Base-by-base conservation (phyloP, 2,797 vertebrate species). In the Agapornis canus region DNA sequence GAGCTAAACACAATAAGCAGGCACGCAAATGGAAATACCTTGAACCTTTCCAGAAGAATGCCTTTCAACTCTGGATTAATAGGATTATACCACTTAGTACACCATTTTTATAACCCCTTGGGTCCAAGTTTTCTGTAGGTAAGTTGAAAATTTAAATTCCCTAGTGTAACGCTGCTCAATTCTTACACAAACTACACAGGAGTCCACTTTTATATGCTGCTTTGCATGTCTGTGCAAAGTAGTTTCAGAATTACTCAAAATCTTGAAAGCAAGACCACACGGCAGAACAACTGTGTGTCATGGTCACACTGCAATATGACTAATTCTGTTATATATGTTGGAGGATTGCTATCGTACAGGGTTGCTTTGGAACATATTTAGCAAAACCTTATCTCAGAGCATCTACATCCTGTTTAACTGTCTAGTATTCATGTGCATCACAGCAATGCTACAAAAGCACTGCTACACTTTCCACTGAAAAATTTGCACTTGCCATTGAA, bases 91-190 rank as follows among this genome's bases (percentile, higher is more conserved):
- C 63, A 84, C 51, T 90, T 92, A 76, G 84, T 48, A 57, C 12
- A 92, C 35, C 47, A 61, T 76, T 93, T 96, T 37, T 65, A 40
- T 84, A 86, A 93, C 35, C 81, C 40, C 71, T 63, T 27, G 69
- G 43, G 82, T 70, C 59, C 69, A 93, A n/a, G 54, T 85, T 89
- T 93, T 95, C 76, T 86, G 72, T 42, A 87, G 89, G 49, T 89
- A 95, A 94, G n/a, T 11, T 35, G 71, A 87, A 68, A 91, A 93
- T 49, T 92, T 31, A 89, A 94, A 95, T 95, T 73, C 72, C 51
- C 29, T 54, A 10, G n/a, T 49, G 42, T 56, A 93, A 89, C 92
- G 88, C 89, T 71, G 59, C 78, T 92, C 63, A 51, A 8, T 81
- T 82, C 88, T 66, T 81, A 42, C 47, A 79, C 32, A 92, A 76